phyloP scores from a whole-genome alignment of 2,888 invertebrate species.

The Caenorhabditis macrosperma region DNA sequence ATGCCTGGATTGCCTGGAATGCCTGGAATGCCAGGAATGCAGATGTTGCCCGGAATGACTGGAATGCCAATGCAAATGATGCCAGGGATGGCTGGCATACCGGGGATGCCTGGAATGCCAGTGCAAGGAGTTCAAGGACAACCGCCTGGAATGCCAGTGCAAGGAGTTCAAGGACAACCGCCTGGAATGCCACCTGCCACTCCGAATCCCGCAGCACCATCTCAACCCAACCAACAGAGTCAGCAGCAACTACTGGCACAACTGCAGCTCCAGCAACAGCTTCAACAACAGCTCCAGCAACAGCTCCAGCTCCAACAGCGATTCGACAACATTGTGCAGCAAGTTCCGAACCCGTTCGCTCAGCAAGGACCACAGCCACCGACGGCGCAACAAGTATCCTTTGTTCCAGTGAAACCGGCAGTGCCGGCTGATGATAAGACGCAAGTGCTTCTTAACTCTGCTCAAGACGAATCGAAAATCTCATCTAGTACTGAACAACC shows the following conservation, averaged over 20 bases:
- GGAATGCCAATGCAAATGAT: not conserved
- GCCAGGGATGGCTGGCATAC: not conserved
- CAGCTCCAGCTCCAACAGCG: conserved; percentile 12
- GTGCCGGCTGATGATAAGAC: too few relatives aligned
- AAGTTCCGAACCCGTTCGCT: not conserved
- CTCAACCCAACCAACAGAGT: not conserved
- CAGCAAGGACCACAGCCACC: conserved; percentile 1
- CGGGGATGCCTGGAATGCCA: conserved; percentile 4
- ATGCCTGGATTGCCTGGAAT: conserved; percentile 4
- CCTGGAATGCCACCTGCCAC: conserved; percentile 10
- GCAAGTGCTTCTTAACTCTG: too few relatives aligned
- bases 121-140: conserved; percentile 4
- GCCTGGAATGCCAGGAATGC: conserved; percentile 5
- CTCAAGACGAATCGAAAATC: too few relatives aligned
- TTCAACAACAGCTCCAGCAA: not conserved
- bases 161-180: too few relatives aligned
- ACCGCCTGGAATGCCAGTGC: not conserved
- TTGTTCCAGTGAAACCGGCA: not conserved
- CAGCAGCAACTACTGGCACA: conserved; percentile 14
- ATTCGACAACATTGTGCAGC: not conserved
- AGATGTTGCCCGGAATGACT: conserved; percentile 18
- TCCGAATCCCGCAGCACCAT: not conserved
- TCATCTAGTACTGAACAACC: too few relatives aligned
- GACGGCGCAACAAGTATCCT: not conserved
- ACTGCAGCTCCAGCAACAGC: conserved; percentile 18